Evolutionary conservation across 2,113 vertebrate species (phyloP), one percentile per base, ranked within the genome.

Genomic region (Colistium nudipinnis): DNA sequence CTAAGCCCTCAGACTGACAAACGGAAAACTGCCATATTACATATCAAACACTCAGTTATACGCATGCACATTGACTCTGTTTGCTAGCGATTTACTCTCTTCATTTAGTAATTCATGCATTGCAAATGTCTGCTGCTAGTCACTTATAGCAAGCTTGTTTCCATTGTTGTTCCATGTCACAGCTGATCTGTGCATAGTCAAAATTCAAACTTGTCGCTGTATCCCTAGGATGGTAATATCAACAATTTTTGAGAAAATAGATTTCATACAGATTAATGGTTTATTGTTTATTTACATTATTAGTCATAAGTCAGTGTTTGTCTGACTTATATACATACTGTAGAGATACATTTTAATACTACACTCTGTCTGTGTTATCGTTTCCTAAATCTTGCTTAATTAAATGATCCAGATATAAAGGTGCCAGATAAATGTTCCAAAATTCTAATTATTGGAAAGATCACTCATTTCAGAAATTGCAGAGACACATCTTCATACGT

Each of bases 1-100:
- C 67, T 88, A 90, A 93, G 91, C 90, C 89, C 85, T 90, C 74
- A 38, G 81, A 81, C 66, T 64, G 69, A 81, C 77, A 83, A 82
- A 92, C 89, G 78, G 87, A 88, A 91, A 89, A 81, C 78, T 70
- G 59, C 64, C 78, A 76, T 81, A 86, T 89, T 88, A 80, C 81
- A 85, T 62, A 71, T 89, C 80, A 55, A 62, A 38, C 47, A 30
- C 65, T 62, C 31, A n/a, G 48, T 45, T 3, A 19, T 52, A 38
- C 48, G 54, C 59, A 39, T 24, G 19, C 47, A 60, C 10, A 44
- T 17, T 44, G 38, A 70, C 77, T 36, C 64, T 83, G 86, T 88
- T 87, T 82, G 81, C 87, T 67, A 59, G 69, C 53, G 45, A 48
- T 73, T 74, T 70, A 70, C 85, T 43, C 38, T 76, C 70, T 74